These are phyloP conservation scores for Leptogaster cylindrica DNA, from an alignment of 2,888 invertebrate species.

Conservation along the genomic window DNA sequence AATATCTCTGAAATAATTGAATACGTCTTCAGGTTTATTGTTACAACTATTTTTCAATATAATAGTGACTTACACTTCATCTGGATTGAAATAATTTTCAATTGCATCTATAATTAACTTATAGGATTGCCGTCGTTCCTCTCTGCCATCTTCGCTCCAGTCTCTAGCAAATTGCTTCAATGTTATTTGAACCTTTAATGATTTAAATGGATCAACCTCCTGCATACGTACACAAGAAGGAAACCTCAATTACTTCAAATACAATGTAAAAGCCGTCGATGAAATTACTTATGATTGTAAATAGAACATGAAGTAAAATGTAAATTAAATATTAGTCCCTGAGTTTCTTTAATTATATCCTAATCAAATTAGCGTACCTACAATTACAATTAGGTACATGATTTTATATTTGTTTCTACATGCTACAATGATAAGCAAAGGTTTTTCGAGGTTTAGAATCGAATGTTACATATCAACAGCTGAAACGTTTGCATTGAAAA, in stretches of 20 bases:
- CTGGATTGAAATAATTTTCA: slow-evolving; percentile 72
- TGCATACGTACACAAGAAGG: slow-evolving; percentile 41
- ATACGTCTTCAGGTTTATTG: not conserved
- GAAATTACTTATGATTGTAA: slow-evolving; percentile 40
- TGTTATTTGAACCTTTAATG: slow-evolving; percentile 83
- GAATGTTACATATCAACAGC: no score
- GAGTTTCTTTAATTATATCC: no score
- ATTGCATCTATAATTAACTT: slow-evolving; percentile 88
- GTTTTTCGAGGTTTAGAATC: no score
- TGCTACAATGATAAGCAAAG: no score
- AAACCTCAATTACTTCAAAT: slow-evolving; percentile 2
- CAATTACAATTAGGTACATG: no score
- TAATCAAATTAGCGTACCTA: no score
- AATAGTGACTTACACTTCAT: slow-evolving; percentile 64
- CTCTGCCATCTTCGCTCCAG: slow-evolving; percentile 86
- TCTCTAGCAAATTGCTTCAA: slow-evolving; percentile 96
- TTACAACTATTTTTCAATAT: slow-evolving; percentile 8
- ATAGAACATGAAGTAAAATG: no score
- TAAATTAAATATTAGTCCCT: no score
- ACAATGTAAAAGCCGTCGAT: slow-evolving; percentile 47
- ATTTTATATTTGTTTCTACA: no score
- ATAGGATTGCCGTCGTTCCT: slow-evolving; percentile 87
- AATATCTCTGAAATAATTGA: slow-evolving; percentile 52
- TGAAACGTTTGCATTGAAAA: no score
- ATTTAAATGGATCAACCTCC: slow-evolving; percentile 59